These are phyloP conservation scores for Drosophila mimetica DNA, from an alignment of 2,888 invertebrate genomes.

Conservation along the genomic window DNA sequence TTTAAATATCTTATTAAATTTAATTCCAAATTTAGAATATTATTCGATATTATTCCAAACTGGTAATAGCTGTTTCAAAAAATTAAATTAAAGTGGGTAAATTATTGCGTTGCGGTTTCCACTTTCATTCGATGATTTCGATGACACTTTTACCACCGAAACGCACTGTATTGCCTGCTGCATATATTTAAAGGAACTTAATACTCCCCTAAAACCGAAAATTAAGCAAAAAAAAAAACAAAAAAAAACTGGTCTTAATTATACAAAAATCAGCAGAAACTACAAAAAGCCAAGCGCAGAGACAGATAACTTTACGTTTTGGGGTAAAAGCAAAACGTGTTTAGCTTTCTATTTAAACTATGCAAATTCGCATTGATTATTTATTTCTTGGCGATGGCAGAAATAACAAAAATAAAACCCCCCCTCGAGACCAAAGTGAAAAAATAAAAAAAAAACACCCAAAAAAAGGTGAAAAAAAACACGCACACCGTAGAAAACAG, in stretches of 20 bases:
- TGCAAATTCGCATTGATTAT: slow-evolving; percentile 74
- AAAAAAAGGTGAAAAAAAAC: slow-evolving; percentile 19
- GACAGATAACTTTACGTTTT: slow-evolving; percentile 46
- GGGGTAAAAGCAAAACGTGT: slow-evolving; percentile 79
- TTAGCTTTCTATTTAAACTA: slow-evolving; percentile 79
- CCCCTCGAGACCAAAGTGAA: slow-evolving; percentile 28
- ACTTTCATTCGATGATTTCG: neutral
- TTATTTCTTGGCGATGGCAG: slow-evolving; percentile 57
- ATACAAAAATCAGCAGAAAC: slow-evolving; percentile 34
- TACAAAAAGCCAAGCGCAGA: slow-evolving; percentile 18
- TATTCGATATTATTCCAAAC: slow-evolving; percentile 5
- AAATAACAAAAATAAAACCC: slow-evolving; percentile 22
- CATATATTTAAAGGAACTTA: slow-evolving; percentile 11
- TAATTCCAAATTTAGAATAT: neutral
- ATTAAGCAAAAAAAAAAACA: slow-evolving; percentile 3
- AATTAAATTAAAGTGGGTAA: slow-evolving; percentile 2
- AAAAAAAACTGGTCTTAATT: slow-evolving; percentile 30
- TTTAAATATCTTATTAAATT: slow-evolving; percentile 27
- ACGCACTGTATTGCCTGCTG: slow-evolving; percentile 23
- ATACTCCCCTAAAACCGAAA: slow-evolving; percentile 2
- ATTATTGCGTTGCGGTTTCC: slow-evolving; percentile 1
- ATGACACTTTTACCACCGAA: slow-evolving; percentile 11
- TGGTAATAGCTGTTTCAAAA: no score
- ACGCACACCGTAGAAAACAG: slow-evolving; percentile 54
- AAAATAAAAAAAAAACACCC: slow-evolving; percentile 58